A percentile compares a stretch with the other conserved stretches of the same genome.
Conservation (phyloP, 1,140 invertebrate genomes). For the Stenopsyche tienmushanensis region DNA sequence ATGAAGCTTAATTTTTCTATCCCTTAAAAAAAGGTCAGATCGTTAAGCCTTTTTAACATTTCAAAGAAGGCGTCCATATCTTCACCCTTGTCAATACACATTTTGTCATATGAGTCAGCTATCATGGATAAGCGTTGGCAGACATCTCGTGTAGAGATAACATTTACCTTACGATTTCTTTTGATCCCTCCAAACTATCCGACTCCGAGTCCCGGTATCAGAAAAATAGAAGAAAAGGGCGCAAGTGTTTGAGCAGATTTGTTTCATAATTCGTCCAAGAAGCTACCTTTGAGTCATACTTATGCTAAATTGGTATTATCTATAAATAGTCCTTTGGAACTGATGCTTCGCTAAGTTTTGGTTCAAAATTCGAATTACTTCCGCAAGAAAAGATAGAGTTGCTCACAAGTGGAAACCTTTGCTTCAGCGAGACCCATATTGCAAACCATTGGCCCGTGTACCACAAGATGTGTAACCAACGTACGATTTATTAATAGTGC, state of each 20-base stretch:
- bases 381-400: neutral
- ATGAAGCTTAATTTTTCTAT: too few relatives aligned
- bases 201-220: too few relatives aligned
- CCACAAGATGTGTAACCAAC: neutral
- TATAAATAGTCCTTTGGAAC: too few relatives aligned
- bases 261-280: too few relatives aligned
- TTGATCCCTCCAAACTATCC: neutral
- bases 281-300: too few relatives aligned
- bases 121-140: neutral
- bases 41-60: too few relatives aligned
- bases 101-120: constrained; percentile 19
- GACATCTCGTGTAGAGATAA: neutral
- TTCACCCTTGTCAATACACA: constrained; percentile 13
- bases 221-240: too few relatives aligned
- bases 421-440: neutral
- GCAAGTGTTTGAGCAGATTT: too few relatives aligned
- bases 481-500: neutral
- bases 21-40: too few relatives aligned
- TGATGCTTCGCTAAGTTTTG: neutral
- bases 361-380: neutral
- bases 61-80: constrained; percentile 10
- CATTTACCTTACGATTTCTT: too few relatives aligned
- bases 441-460: neutral
- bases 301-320: too few relatives aligned
- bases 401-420: neutral